Percentiles rank a stretch among this genome's conserved stretches.
phyloP scores from a whole-genome alignment of 2,113 vertebrate genomes.

The Bagarius yarrelli region DNA sequence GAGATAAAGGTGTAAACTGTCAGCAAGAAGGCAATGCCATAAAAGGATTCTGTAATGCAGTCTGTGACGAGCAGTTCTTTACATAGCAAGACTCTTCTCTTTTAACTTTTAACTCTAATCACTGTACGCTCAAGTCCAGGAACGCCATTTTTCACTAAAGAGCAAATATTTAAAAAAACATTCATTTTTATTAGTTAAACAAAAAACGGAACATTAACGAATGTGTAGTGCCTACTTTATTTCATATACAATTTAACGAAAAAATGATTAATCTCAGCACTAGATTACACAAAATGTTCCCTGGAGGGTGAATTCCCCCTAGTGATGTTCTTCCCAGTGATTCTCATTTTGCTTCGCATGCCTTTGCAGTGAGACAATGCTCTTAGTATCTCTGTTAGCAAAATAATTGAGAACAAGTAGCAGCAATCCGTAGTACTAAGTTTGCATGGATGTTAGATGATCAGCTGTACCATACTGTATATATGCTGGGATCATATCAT shows the following conservation, averaged over 20 bases:
- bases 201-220: not conserved
- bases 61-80: not conserved
- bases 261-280: not conserved
- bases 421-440: not conserved
- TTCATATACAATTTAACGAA: not conserved
- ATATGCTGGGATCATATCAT: not conserved
- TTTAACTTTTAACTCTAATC: conserved; percentile 11
- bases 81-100: not conserved
- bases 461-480: not conserved
- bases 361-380: conserved; percentile 1
- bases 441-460: not conserved
- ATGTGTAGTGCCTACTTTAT: not conserved
- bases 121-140: not conserved
- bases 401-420: not conserved
- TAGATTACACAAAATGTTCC: not conserved
- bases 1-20: conserved; percentile 24
- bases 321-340: not conserved
- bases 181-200: conserved; percentile 7
- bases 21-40: conserved; percentile 13
- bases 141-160: not conserved
- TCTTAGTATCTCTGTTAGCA: not conserved
- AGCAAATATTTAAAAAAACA: not conserved
- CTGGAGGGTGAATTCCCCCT: not conserved
- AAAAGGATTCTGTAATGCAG: conserved; percentile 25
- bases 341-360: not conserved